Evolutionary conservation across 2,113 vertebrate genomes (phyloP).

Genomic region (Triplophysa tibetana): DNA sequence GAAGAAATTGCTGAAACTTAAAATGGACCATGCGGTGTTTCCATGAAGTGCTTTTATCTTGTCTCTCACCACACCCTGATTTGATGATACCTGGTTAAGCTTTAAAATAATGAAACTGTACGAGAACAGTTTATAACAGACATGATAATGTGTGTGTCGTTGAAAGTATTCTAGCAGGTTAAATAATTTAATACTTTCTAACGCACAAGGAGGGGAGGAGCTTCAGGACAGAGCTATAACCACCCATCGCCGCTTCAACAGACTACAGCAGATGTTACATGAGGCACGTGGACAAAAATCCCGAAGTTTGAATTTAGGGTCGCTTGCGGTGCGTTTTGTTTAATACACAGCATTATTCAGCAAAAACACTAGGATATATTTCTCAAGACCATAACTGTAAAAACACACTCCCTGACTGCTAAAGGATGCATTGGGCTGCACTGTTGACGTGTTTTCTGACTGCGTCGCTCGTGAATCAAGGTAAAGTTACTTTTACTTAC

Average conservation of each 20-base stretch:
- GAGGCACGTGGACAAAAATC: conserved; percentile 5
- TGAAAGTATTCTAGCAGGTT: neutral
- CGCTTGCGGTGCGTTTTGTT: neutral
- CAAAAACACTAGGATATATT: neutral
- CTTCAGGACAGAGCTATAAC: conserved; percentile 4
- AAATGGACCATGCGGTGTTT: neutral
- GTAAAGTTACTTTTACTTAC: conserved; percentile 2
- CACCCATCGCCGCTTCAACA: neutral
- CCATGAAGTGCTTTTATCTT: neutral
- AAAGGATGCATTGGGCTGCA: conserved; percentile 40
- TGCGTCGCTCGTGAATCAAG: conserved; percentile 39
- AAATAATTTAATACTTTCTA: neutral
- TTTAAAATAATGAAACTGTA: neutral
- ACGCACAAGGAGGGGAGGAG: neutral
- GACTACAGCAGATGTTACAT: neutral
- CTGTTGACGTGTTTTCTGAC: conserved; percentile 42
- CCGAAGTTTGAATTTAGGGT: conserved; percentile 39
- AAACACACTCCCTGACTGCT: neutral
- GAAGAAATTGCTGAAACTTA: too few relatives aligned
- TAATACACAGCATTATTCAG: neutral
- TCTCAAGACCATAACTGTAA: neutral
- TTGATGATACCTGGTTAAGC: neutral
- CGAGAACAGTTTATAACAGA: neutral
- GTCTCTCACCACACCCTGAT: neutral
- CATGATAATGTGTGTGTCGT: conserved; percentile 5